phyloP scores from a whole-genome alignment of 2,888 invertebrate species.

The Magallana nippona region DNA sequence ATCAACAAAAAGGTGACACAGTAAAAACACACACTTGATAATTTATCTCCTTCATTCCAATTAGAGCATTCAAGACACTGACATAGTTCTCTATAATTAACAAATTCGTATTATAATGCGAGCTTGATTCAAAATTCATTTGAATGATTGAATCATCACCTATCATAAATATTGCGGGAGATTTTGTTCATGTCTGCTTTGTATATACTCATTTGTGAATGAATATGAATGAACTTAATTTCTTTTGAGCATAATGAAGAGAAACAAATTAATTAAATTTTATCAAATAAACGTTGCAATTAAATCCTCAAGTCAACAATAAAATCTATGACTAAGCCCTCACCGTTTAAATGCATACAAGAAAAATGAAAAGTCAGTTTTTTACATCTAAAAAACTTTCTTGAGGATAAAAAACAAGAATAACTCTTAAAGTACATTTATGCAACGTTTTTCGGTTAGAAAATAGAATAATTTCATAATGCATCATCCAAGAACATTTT shows the following conservation, averaged over 20 bases:
- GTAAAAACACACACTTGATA: not conserved
- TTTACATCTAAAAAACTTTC: not conserved
- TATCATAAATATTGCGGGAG: not conserved
- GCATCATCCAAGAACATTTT: conserved; percentile 5
- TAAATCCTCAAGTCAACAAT: conserved; percentile 24
- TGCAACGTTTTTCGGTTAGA: conserved; percentile 9
- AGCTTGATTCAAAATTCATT: not conserved
- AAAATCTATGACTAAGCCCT: conserved; percentile 28
- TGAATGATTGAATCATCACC: not conserved
- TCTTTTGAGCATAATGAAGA: conserved; percentile 28
- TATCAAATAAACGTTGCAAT: conserved; percentile 27
- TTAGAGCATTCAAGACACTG: not conserved
- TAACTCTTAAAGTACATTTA: conserved; percentile 17
- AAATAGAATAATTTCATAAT: conserved; percentile 17
- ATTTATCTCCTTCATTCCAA: not conserved
- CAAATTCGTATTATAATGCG: not conserved
- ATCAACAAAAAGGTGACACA: conserved; percentile 12
- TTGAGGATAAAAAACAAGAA: not conserved
- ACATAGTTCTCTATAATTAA: not conserved
- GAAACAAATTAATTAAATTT: conserved; percentile 31
- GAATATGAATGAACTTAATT: conserved; percentile 28
- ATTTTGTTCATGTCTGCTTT: not conserved
- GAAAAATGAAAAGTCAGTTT: conserved; percentile 33
- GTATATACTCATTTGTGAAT: not conserved
- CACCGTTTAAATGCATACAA: conserved; percentile 26